phyloP scores from a whole-genome alignment of 2,888 invertebrate species.

The Erynnis tages region DNA sequence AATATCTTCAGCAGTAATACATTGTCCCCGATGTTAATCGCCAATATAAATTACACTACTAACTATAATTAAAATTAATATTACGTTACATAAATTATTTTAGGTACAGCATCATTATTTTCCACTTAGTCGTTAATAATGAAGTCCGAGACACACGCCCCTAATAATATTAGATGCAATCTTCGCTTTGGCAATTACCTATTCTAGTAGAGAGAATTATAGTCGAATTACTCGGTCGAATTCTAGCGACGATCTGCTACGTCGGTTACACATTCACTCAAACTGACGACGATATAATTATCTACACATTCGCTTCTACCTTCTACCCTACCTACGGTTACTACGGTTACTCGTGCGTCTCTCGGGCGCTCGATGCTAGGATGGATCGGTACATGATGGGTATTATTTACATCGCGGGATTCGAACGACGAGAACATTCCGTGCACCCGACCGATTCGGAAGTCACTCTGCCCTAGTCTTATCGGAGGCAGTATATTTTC shows the following conservation, averaged over 20 bases:
- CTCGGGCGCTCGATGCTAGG: slow-evolving; percentile 26
- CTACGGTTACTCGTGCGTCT: slow-evolving; percentile 32
- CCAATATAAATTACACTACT: slow-evolving; percentile 62
- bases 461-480: slow-evolving; percentile 52
- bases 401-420: slow-evolving; percentile 54
- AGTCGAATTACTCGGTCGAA: slow-evolving; percentile 27
- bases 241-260: slow-evolving; percentile 28
- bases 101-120: slow-evolving; percentile 41
- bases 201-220: slow-evolving; percentile 30
- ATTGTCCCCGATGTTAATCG: slow-evolving; percentile 36
- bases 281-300: slow-evolving; percentile 31
- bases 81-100: slow-evolving; percentile 56
- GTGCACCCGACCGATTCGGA: slow-evolving; percentile 52
- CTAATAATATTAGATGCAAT: slow-evolving; percentile 24
- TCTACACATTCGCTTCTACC: slow-evolving; percentile 34
- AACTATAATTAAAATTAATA: slow-evolving; percentile 52
- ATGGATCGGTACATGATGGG: slow-evolving; percentile 33
- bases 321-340: slow-evolving; percentile 29
- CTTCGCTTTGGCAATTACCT: slow-evolving; percentile 31
- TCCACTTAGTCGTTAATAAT: slow-evolving; percentile 29
- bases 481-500: slow-evolving; percentile 53
- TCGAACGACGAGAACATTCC: slow-evolving; percentile 48
- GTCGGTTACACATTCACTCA: slow-evolving; percentile 40
- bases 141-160: slow-evolving; percentile 31
- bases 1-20: slow-evolving; percentile 28